Evolutionary conservation across 1,140 invertebrate genomes (phyloP).

Genomic region (Drosophila kepulauana): DNA sequence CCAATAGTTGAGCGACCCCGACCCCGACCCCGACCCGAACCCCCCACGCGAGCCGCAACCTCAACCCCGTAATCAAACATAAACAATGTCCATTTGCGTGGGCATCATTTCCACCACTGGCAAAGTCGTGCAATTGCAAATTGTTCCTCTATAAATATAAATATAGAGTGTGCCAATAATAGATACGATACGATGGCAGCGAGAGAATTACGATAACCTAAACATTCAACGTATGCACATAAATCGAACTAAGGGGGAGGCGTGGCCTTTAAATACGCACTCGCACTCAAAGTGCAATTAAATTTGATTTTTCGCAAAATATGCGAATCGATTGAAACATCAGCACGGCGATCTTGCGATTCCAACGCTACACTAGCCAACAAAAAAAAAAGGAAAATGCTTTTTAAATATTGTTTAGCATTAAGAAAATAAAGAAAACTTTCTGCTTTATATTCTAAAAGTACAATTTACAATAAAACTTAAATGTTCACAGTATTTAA

Average conservation of each 20-base stretch:
- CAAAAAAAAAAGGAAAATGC: not conserved
- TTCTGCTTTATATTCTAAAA: not conserved
- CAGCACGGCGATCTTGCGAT: constrained; percentile 1
- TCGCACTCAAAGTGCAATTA: constrained; percentile 41
- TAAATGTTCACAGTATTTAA: too few relatives aligned
- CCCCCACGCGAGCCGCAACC: too few relatives aligned
- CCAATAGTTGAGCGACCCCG: constrained; percentile 33
- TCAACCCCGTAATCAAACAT: constrained; percentile 10
- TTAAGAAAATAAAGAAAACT: too few relatives aligned
- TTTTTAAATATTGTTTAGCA: not conserved
- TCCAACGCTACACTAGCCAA: not conserved
- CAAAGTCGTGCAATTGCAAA: constrained; percentile 33
- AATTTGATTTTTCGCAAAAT: constrained; percentile 25
- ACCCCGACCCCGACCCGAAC: not conserved
- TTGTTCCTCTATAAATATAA: constrained; percentile 59
- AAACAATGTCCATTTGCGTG: constrained; percentile 40
- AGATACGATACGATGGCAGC: constrained; percentile 27
- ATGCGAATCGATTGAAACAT: constrained; percentile 24
- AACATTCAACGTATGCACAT: constrained; percentile 41
- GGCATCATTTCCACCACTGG: constrained; percentile 25
- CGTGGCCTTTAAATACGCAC: constrained; percentile 23
- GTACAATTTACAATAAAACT: too few relatives aligned
- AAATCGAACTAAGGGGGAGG: constrained; percentile 16
- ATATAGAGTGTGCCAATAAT: constrained; percentile 64
- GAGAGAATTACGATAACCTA: constrained; percentile 37